These are phyloP conservation scores for Drosophila insularis DNA, from an alignment of 1,140 invertebrate genomes.

Conservation along the genomic window DNA sequence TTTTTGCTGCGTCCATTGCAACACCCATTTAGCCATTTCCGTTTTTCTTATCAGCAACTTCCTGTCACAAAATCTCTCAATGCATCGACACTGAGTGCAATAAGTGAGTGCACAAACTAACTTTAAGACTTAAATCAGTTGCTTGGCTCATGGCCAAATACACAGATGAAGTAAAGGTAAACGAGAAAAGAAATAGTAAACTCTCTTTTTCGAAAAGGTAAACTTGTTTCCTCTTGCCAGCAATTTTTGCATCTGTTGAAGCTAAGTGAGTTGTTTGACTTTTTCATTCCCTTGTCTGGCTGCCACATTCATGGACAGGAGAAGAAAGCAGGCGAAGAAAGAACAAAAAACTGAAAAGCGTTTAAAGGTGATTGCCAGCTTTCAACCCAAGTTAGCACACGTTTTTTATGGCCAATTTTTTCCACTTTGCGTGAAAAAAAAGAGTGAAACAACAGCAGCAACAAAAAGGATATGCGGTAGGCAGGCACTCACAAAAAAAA, in stretches of 20 bases:
- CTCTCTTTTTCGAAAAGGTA: conserved; percentile 23
- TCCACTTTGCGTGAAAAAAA: conserved; percentile 14
- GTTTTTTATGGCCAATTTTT: conserved; percentile 25
- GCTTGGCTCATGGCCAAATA: conserved; percentile 57
- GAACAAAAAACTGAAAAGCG: conserved; percentile 31
- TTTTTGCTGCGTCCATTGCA: background rate
- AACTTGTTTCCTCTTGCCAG: conserved; percentile 24
- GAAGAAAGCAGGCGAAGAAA: background rate
- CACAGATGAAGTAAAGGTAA: conserved; percentile 13
- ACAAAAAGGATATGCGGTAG: conserved; percentile 1
- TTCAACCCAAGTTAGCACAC: conserved; percentile 1
- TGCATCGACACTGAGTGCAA: conserved; percentile 37
- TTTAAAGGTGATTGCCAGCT: conserved; percentile 50
- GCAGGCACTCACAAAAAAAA: conserved; percentile 4
- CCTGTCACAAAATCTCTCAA: conserved; percentile 65
- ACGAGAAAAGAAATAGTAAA: conserved; percentile 8
- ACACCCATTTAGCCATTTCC: background rate
- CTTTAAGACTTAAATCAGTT: conserved; percentile 63
- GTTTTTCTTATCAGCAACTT: conserved; percentile 56
- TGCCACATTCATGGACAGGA: conserved; percentile 35
- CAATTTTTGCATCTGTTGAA: conserved; percentile 57
- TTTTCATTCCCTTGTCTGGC: conserved; percentile 54
- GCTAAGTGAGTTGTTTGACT: conserved; percentile 76
- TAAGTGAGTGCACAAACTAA: conserved; percentile 31
- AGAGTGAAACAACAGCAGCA: background rate